Evolutionary conservation across 2,888 invertebrate species (phyloP), one percentile per base, ranked within the genome.

Genomic region (Ophion ellenae): DNA sequence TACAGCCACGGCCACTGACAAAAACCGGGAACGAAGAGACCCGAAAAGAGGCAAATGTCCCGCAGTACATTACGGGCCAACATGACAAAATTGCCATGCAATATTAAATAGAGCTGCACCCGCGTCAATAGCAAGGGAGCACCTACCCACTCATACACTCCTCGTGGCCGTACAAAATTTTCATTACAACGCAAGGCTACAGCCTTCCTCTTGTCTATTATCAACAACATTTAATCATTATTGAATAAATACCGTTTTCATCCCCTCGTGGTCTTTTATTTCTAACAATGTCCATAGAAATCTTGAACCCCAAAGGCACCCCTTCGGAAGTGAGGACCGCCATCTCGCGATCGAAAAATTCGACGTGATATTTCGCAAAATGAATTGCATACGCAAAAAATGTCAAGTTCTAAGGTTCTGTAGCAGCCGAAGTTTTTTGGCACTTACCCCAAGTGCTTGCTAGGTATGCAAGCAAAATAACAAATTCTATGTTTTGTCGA

Each of bases 71-170:
- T 87, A 75, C 74, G 85, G 32, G 79, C 83, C 70, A 79, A 57
- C 57, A 74, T 75, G 78, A 74, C 61, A 77, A 86, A 84, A 81
- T 78, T 76, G 76, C 70, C 73, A 71, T 84, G 86, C 86, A 84
- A 87, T 89, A 87, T 87, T 87, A 84, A 85, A 89, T 88, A 84
- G 73, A 53, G 66, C 73, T 73, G 61, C 71, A 78, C 69, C 87
- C 77, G 73, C 82, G 81, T 85, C 86, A 71, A 84, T 82, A 85
- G 59, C 32, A 67, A 67, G 80, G 64, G 28, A 45, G 47, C 84
- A 75, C 45, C 59, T 24, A 63, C 79, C 47, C 24, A 10, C 36
- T 47, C 77, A 47, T 73, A 67, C 28, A 53, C 40, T 64, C 17
- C 53, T 47, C 10, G 36, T 67, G 24, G 5, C 66, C 2, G 32